Conservation (phyloP, 1,140 invertebrate genomes). For the Philotrypesis tridentata region DNA sequence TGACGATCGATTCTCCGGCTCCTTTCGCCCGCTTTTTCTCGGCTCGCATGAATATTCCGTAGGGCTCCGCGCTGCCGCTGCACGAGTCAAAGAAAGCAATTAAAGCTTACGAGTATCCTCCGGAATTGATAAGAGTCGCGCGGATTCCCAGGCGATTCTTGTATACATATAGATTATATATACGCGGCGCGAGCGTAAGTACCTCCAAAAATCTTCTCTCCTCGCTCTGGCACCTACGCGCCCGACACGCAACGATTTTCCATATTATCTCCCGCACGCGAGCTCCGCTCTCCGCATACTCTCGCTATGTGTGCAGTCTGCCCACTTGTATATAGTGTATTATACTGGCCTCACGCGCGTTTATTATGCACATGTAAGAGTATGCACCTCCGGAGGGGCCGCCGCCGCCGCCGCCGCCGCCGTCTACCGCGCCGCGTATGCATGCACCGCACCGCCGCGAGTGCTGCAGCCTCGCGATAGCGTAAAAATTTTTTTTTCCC, state of each 20-base stretch:
- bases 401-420: too few relatives aligned
- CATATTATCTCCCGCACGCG: constrained; percentile 35
- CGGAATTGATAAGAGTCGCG: background rate
- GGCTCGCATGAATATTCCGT: constrained; percentile 1
- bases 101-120: background rate
- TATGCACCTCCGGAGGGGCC: background rate
- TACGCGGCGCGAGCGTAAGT: too few relatives aligned
- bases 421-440: too few relatives aligned
- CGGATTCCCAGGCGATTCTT: constrained; percentile 7
- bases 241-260: constrained; percentile 24
- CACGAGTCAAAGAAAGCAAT: background rate
- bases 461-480: background rate
- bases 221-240: constrained; percentile 20
- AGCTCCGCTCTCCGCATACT: too few relatives aligned
- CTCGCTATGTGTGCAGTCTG: too few relatives aligned
- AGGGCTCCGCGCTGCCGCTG: too few relatives aligned
- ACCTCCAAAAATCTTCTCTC: background rate
- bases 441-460: too few relatives aligned
- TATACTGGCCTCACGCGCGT: too few relatives aligned
- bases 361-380: too few relatives aligned
- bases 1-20: too few relatives aligned
- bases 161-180: too few relatives aligned
- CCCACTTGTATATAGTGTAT: too few relatives aligned
- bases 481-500: background rate
- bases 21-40: background rate